Evolutionary conservation across 2,113 vertebrate genomes (phyloP), one percentile per base, ranked within the genome.

Genomic region (Scopus umbretta): DNA sequence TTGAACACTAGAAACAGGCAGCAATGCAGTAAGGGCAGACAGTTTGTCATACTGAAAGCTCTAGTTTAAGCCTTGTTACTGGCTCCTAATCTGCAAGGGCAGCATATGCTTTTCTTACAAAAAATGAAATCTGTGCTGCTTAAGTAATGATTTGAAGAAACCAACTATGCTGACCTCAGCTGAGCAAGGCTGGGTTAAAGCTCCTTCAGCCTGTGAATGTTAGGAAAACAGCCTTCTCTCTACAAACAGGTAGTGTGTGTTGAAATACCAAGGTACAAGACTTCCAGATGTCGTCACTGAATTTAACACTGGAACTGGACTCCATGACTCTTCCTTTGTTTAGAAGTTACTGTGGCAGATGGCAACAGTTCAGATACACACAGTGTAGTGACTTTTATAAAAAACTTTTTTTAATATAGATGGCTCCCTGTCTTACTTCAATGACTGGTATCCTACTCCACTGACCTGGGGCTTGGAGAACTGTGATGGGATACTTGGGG

Each of bases 221-320:
- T 13, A 40, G 45, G 62, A 45, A 32, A 66, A 40, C 18, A n/a
- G 66, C 21, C 19, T 36, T n/a, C 52, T 75, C 47, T 30, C n/a
- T 19, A 7, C 42, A 42, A 36, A n/a, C 16, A 53, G 22, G 16
- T 20, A 74, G 34, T 5, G 32, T 91, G 49, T 40, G 10, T 38
- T 42, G 78, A 34, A 86, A 89, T 87, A 72, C 50, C 61, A n/a
- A 86, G 96, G 96, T 94, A 89, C 91, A 86, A 95, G 89, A 83
- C 59, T 73, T 65, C 43, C 68, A 65, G 16, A 65, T 73, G 66
- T 20, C 20, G 26, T 87, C 42, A 38, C 50, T 80, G 71, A 75
- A 42, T 17, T 68, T 20, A 95, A 97, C 96, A 97, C 87, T 97
- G 97, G 95, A 96, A 91, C 91, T 86, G 90, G 87, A 88, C 79